These are phyloP conservation scores for Apus apus DNA, from an alignment of 2,113 vertebrate species.

Conservation along the genomic window DNA sequence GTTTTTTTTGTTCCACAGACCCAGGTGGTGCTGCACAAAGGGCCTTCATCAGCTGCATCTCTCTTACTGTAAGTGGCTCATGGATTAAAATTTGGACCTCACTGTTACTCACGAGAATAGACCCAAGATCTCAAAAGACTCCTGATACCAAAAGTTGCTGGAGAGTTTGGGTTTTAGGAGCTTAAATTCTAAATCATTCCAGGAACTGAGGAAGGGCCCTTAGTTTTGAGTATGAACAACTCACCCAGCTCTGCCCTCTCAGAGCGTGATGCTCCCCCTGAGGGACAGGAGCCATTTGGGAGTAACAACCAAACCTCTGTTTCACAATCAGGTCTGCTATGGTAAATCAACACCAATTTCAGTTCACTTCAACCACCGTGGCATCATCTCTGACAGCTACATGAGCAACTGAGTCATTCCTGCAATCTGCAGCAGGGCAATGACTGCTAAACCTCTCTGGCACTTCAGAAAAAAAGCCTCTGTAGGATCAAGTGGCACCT, in stretches of 20 bases:
- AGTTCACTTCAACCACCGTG: accelerated
- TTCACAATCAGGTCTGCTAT: neutral
- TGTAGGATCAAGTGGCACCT: neutral
- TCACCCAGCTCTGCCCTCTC: neutral
- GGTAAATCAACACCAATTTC: neutral
- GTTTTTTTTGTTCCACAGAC: neutral
- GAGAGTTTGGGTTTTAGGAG: neutral
- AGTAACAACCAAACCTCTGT: neutral
- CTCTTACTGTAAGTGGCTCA: neutral
- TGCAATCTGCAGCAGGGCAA: neutral
- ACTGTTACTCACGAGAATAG: neutral
- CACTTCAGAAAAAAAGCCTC: neutral
- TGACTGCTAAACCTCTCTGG: neutral
- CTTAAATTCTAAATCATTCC: neutral
- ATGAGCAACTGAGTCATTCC: neutral
- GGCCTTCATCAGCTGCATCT: neutral
- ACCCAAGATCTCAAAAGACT: neutral
- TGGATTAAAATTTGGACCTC: neutral
- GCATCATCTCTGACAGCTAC: neutral
- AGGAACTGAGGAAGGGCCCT: neutral
- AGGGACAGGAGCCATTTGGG: neutral
- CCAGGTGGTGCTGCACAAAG: neutral
- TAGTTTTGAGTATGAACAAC: neutral
- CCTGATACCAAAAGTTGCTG: neutral
- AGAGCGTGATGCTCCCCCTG: neutral